Conservation (phyloP, 35 echinoderm and acorn worm genomes). For the Diadema setosum region DNA sequence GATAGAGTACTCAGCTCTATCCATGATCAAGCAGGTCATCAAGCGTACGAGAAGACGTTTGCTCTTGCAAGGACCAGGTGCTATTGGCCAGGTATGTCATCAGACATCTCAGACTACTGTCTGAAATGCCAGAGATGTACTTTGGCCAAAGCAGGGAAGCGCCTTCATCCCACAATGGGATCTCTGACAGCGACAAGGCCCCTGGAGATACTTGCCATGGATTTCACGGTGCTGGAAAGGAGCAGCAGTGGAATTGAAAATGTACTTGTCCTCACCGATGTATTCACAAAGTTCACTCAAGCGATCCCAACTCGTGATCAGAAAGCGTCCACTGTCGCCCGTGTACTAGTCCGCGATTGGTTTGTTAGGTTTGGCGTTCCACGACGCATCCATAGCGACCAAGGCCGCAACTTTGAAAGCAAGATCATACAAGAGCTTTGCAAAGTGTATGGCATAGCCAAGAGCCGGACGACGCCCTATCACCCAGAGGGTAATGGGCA, state of each 20-base stretch:
- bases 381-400: conserved; percentile 58
- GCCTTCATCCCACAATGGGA: conserved; percentile 40
- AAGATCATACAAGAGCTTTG: conserved; percentile 51
- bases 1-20: background rate
- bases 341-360: conserved; percentile 50
- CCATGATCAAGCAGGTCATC: conserved; percentile 61
- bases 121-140: conserved; percentile 35
- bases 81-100: conserved; percentile 57
- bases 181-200: conserved; percentile 37
- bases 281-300: conserved; percentile 43
- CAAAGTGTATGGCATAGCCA: conserved; percentile 46
- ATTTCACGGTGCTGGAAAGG: conserved; percentile 50
- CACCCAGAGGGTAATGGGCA: conserved; percentile 55
- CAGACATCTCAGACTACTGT: conserved; percentile 43
- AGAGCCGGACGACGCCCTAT: conserved; percentile 54
- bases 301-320: conserved; percentile 50
- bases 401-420: conserved; percentile 62
- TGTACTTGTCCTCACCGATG: conserved; percentile 67
- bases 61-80: conserved; percentile 6
- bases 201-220: conserved; percentile 52
- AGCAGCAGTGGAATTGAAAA: conserved; percentile 51
- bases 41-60: conserved; percentile 35
- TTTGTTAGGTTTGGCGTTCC: conserved; percentile 72
- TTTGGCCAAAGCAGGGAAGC: conserved; percentile 43
- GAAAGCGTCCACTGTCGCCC: conserved; percentile 54